Base-by-base conservation (phyloP, 2,888 invertebrate species). In the Lithophane semibrunnea region DNA sequence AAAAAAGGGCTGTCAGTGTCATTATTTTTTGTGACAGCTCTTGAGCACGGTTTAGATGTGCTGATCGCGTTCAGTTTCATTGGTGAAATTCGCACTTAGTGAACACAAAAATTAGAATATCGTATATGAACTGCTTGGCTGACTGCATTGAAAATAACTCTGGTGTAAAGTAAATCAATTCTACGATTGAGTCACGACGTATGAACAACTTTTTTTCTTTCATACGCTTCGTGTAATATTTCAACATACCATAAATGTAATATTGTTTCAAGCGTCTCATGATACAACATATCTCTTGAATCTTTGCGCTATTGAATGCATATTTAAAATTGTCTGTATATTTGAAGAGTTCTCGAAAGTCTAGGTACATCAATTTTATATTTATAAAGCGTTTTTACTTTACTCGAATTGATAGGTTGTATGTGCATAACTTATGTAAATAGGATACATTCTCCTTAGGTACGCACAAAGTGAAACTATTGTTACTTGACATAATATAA, bases 361-460 rank as follows among this genome's bases (percentile, higher is more conserved):
- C 21, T 47, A n/a, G n/a, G n/a, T n/a, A 52, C n/a, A n/a, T 47
- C 29, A 58, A 64, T 74, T 64, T 74, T 24, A 56, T 16, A 68
- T 79, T 68, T 68, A 47, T 52, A 75, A 80, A 68, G 52, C 13
- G 18, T 60, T 44, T 54, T 29, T 72, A 24, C 24, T 52, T 58
- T 37, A 68, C 24, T 78, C 18, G 1, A 13, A 49, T 61, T 79
- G 16, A 72, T 42, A 37, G 9, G 4, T 37, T 65, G n/a, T 60
- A 16, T 24, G 44, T 13, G 18, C 16, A 79, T 65, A 58, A 4
- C 37, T 16, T n/a, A 54, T 49, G 29, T n/a, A 3, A 58, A 64
- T 64, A 54, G 37, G 16, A 47, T 47, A 10, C 4, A 21, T 54
- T n/a, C 1, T 47, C 52, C 29, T 63, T 54, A 44, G 5, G 29